Percentiles rank a stretch among this genome's conserved stretches.
These are phyloP conservation scores for Setophaga coronata DNA, from an alignment of 2,113 vertebrate genomes.

Conservation along the genomic window DNA sequence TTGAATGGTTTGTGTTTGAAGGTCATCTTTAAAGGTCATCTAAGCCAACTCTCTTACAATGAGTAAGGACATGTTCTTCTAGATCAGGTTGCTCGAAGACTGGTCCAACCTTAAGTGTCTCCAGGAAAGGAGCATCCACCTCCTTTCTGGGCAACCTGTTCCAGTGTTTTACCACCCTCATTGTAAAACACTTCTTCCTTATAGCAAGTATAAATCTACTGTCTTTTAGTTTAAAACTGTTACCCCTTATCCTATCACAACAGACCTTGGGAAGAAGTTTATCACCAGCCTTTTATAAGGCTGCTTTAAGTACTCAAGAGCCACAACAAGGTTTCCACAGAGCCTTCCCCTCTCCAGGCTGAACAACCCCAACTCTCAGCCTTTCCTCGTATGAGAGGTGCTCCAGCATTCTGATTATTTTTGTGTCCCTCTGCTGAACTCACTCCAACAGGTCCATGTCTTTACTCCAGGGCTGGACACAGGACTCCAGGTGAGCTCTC, in stretches of 20 bases:
- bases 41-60: neutral
- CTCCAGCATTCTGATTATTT: neutral
- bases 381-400: neutral
- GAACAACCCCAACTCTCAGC: neutral
- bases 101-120: neutral
- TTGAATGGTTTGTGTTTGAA: neutral
- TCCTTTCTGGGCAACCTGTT: neutral
- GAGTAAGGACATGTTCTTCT: neutral
- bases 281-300: neutral
- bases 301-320: neutral
- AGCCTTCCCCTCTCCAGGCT: neutral
- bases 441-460: neutral
- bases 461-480: neutral
- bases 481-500: neutral
- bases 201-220: neutral
- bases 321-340: neutral
- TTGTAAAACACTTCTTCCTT: neutral
- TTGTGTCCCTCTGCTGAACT: neutral
- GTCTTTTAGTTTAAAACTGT: neutral
- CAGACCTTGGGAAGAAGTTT: neutral
- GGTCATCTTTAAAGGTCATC: neutral
- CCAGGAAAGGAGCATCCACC: neutral
- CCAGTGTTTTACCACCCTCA: neutral
- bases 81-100: neutral
- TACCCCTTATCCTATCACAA: neutral